Percentiles rank a stretch among this genome's conserved stretches.
phyloP scores from a whole-genome alignment of 2,113 vertebrate genomes.

The Lampris megalopsis region DNA sequence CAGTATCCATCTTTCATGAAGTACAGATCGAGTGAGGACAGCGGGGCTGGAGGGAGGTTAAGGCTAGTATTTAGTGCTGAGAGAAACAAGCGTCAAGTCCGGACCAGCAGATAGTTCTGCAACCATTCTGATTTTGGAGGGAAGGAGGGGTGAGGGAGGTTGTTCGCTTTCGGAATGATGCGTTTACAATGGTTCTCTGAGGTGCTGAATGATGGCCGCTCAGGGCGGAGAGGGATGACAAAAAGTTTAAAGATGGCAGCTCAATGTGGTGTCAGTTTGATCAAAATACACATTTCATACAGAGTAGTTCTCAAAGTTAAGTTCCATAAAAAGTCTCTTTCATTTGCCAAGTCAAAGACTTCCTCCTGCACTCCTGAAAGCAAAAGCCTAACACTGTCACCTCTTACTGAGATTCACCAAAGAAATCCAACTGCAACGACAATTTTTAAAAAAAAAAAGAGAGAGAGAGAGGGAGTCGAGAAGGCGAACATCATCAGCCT shows the following conservation, averaged over 20 bases:
- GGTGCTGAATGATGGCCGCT: slow-evolving; percentile 76
- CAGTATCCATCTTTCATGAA: slow-evolving; percentile 74
- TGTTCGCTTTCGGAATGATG: slow-evolving; percentile 79
- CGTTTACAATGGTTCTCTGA: slow-evolving; percentile 73
- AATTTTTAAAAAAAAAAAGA: slow-evolving; percentile 38
- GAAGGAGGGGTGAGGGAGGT: slow-evolving; percentile 39
- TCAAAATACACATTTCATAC: slow-evolving; percentile 70
- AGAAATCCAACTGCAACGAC: slow-evolving; percentile 67
- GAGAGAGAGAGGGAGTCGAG: slow-evolving; percentile 64
- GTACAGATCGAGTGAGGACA: slow-evolving; percentile 73
- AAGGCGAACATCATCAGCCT: slow-evolving; percentile 74
- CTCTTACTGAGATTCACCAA: slow-evolving; percentile 58
- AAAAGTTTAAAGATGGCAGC: slow-evolving; percentile 78
- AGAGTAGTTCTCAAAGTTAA: slow-evolving; percentile 53
- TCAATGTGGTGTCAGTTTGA: slow-evolving; percentile 72
- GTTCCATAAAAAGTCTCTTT: slow-evolving; percentile 58
- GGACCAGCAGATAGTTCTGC: slow-evolving; percentile 71
- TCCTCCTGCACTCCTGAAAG: slow-evolving; percentile 53
- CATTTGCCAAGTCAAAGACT: slow-evolving; percentile 63
- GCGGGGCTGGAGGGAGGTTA: slow-evolving; percentile 80
- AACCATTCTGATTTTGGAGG: slow-evolving; percentile 72
- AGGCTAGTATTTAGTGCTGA: slow-evolving; percentile 85
- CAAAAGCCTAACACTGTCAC: slow-evolving; percentile 73
- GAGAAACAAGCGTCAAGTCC: slow-evolving; percentile 69
- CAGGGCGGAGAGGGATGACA: slow-evolving; percentile 72